These are phyloP conservation scores for Rhorus exstirpatorius DNA, from an alignment of 2,888 invertebrate genomes.

Conservation along the genomic window DNA sequence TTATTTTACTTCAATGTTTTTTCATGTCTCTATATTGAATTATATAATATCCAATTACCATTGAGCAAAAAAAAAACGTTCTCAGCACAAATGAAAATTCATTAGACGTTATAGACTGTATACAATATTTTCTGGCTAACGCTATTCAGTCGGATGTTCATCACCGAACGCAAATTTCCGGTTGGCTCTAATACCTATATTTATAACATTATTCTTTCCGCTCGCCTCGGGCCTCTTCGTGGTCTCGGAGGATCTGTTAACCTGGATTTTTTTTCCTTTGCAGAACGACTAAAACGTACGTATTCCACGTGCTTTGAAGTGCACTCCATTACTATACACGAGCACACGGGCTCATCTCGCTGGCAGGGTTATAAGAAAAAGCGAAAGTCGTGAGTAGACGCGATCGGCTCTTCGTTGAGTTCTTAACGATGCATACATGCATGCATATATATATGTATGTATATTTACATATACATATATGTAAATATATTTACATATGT, in stretches of 20 bases:
- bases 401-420: constrained; percentile 42
- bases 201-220: constrained; percentile 23
- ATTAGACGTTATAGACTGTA: not conserved
- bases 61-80: not conserved
- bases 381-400: constrained; percentile 77
- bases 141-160: not conserved
- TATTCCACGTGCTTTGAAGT: not conserved
- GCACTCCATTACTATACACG: not conserved
- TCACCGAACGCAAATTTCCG: constrained; percentile 60
- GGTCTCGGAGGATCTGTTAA: constrained; percentile 48
- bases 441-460: not conserved
- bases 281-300: constrained; percentile 21
- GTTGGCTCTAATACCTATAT: constrained; percentile 12
- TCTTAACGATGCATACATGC: constrained; percentile 30
- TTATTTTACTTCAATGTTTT: too few species aligned
- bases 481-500: constrained; percentile 6
- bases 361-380: constrained; percentile 73
- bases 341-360: constrained; percentile 27
- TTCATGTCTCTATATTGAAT: not conserved
- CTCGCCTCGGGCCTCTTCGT: constrained; percentile 29
- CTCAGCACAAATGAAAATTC: constrained; percentile 8
- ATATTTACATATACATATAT: not conserved
- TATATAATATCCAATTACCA: not conserved
- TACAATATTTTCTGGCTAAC: constrained; percentile 25
- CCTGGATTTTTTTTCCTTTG: constrained; percentile 31